A percentile compares a stretch with the other conserved stretches of the same genome.
phyloP scores from a whole-genome alignment of 2,888 invertebrate species.

The Trissoscelio sp. region DNA sequence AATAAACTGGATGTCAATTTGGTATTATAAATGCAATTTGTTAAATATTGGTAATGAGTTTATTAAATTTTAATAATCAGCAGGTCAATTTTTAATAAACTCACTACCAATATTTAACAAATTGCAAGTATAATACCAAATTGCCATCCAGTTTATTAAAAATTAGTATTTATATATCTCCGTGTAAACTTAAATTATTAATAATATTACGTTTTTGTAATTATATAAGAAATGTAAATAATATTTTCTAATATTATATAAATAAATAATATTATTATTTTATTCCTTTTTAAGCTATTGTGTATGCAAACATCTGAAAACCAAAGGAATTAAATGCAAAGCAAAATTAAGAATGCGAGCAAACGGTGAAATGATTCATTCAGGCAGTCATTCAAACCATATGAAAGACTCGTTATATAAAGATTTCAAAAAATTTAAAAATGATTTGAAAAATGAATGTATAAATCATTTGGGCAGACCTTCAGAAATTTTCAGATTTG shows the following conservation, averaged over 20 bases:
- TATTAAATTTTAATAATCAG: too few relatives aligned
- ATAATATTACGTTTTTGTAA: background rate
- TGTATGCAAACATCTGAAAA: background rate
- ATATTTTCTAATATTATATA: background rate
- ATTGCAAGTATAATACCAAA: too few relatives aligned
- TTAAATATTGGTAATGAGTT: too few relatives aligned
- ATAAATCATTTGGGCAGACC: background rate
- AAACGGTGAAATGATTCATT: background rate
- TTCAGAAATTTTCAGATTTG: background rate
- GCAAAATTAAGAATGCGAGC: background rate
- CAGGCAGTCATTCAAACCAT: background rate
- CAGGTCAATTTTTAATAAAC: too few relatives aligned
- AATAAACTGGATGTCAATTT: too few relatives aligned
- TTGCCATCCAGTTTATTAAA: too few relatives aligned
- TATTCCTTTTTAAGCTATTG: background rate
- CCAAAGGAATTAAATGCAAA: background rate
- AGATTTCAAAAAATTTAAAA: background rate
- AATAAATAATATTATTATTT: background rate
- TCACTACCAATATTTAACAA: too few relatives aligned
- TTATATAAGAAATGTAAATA: background rate
- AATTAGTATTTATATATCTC: too few relatives aligned
- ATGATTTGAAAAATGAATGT: background rate
- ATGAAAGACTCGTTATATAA: background rate
- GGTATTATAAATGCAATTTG: too few relatives aligned
- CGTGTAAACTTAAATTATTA: background rate